A percentile compares a stretch with the other conserved stretches of the same genome.
These are phyloP conservation scores for Acrocephalus arundinaceus DNA, from an alignment of 2,113 vertebrate genomes.

Conservation along the genomic window DNA sequence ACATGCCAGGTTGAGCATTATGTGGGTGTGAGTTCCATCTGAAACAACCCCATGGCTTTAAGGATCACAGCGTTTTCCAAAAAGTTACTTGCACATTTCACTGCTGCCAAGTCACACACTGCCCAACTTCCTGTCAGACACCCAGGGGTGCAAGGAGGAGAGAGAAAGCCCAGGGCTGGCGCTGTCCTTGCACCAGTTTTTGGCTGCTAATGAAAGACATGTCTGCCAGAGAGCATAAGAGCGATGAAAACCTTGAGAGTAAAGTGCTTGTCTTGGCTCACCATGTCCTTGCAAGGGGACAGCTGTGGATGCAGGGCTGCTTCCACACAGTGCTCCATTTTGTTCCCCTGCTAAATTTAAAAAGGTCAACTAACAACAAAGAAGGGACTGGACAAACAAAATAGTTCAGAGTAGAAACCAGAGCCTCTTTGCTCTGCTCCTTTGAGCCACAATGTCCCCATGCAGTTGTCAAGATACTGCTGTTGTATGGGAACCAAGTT, in stretches of 20 bases:
- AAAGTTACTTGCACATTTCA: neutral
- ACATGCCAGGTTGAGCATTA: neutral
- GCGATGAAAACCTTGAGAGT: neutral
- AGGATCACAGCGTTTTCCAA: neutral
- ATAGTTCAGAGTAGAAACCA: neutral
- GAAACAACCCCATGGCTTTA: neutral
- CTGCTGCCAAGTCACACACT: neutral
- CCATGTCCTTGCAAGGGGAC: neutral
- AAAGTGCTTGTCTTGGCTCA: neutral
- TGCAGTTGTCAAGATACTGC: neutral
- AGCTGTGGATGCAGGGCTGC: neutral
- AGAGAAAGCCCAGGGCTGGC: neutral
- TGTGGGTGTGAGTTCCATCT: neutral
- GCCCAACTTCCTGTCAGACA: neutral
- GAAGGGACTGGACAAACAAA: neutral
- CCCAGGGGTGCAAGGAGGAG: neutral
- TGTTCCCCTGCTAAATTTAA: neutral
- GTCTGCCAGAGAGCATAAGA: neutral
- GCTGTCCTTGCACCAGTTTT: neutral
- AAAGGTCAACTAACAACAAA: neutral
- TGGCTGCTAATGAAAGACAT: accelerated
- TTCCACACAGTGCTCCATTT: neutral
- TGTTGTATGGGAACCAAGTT: neutral
- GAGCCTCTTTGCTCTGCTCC: neutral
- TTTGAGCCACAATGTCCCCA: neutral